Evolutionary conservation across 2,888 invertebrate species (phyloP).

Genomic region (Cataglyphis livida): DNA sequence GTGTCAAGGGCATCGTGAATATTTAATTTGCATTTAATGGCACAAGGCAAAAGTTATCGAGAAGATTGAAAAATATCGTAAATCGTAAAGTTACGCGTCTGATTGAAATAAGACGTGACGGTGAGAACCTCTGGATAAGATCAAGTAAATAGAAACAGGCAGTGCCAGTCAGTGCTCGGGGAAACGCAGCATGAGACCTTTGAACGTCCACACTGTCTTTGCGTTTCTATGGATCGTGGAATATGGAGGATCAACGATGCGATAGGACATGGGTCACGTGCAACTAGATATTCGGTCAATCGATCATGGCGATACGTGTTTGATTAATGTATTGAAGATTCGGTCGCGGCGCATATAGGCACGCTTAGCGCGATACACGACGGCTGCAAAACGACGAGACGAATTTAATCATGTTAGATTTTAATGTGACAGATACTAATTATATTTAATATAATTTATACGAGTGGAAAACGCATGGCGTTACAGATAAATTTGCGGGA

Average conservation of each 20-base stretch:
- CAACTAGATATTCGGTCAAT: conserved; percentile 38
- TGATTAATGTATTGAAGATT: conserved; percentile 36
- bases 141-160: conserved; percentile 75
- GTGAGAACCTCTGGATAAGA: conserved; percentile 72
- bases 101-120: neutral
- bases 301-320: conserved; percentile 27
- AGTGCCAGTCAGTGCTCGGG: conserved; percentile 72
- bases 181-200: conserved; percentile 71
- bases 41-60: neutral
- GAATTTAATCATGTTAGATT: neutral
- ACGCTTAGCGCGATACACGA: neutral
- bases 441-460: conserved; percentile 7
- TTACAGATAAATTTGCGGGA: conserved; percentile 36
- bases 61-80: neutral
- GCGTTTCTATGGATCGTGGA: conserved; percentile 58
- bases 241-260: conserved; percentile 54
- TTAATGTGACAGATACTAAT: neutral
- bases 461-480: neutral
- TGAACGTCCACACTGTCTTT: conserved; percentile 71
- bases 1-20: neutral
- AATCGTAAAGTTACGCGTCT: no score
- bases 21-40: neutral
- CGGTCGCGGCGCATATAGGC: neutral
- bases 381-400: neutral
- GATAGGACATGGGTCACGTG: conserved; percentile 41